These are phyloP conservation scores for Uloborus diversus DNA, from an alignment of 1,140 invertebrate genomes.

Conservation along the genomic window DNA sequence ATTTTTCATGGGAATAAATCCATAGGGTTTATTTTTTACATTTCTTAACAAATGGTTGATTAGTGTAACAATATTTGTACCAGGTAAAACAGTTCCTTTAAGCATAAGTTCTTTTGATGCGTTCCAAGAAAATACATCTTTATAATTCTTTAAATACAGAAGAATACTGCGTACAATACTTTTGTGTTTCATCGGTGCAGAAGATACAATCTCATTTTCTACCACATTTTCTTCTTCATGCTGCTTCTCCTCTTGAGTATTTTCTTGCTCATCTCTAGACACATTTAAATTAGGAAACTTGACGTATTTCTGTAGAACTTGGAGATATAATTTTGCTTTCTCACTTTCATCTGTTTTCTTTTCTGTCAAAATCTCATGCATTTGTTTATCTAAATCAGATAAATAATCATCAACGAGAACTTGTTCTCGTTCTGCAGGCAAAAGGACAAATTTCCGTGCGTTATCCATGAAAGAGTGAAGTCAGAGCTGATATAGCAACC, in stretches of 20 bases:
- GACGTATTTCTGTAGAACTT: not conserved
- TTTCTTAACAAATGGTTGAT: not conserved
- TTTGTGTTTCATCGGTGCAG: not conserved
- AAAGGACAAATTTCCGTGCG: not conserved
- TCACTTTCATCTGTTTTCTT: not conserved
- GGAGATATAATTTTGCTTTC: constrained; percentile 1
- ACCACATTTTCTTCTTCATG: not conserved
- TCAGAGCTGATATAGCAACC: not conserved
- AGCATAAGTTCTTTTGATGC: not conserved
- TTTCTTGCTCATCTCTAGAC: not conserved
- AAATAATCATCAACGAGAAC: not conserved
- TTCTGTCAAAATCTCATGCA: not conserved
- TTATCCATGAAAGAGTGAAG: not conserved
- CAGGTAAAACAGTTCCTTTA: not conserved
- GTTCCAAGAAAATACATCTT: not conserved
- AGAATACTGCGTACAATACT: too few relatives aligned
- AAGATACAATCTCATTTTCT: not conserved
- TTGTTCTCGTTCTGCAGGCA: not conserved
- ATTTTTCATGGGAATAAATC: not conserved
- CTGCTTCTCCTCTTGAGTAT: too few relatives aligned
- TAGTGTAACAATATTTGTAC: not conserved
- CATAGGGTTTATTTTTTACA: not conserved
- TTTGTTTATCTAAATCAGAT: constrained; percentile 1
- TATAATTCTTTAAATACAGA: too few relatives aligned
- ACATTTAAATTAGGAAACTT: not conserved